These are phyloP conservation scores for Pelosia muscerda DNA, from an alignment of 2,888 invertebrate genomes.

Conservation along the genomic window DNA sequence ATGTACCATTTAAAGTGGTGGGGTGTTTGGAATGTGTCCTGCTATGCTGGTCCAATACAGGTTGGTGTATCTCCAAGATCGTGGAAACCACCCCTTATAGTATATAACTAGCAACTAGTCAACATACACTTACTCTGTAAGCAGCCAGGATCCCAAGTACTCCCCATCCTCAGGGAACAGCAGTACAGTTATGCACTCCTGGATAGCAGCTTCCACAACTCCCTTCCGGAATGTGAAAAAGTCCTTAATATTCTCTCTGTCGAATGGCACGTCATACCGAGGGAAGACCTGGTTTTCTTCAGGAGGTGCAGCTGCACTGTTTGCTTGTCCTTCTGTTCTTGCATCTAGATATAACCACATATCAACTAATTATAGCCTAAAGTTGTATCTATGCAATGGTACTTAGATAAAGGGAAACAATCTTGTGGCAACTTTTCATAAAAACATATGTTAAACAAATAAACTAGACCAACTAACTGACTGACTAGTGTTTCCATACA, in stretches of 20 bases:
- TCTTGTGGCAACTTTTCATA: no score
- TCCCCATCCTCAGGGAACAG: conserved; percentile 90
- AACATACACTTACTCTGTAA: conserved; percentile 90
- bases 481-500: no score
- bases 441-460: no score
- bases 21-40: no score
- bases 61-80: no score
- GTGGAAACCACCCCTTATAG: no score
- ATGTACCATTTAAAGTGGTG: no score
- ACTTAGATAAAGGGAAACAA: no score
- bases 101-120: not conserved
- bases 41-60: no score
- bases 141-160: conserved; percentile 91
- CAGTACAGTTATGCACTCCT: conserved; percentile 89
- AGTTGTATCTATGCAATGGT: no score
- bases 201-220: conserved; percentile 90
- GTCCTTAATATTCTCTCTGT: conserved; percentile 87
- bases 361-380: not conserved
- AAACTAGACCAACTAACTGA: no score
- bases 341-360: conserved; percentile 62
- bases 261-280: conserved; percentile 80
- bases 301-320: conserved; percentile 60
- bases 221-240: conserved; percentile 92
- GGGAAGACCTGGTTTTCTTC: conserved; percentile 73
- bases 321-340: conserved; percentile 62